Base-by-base conservation (phyloP, 2,113 vertebrate genomes). In the Mesocricetus auratus region DNA sequence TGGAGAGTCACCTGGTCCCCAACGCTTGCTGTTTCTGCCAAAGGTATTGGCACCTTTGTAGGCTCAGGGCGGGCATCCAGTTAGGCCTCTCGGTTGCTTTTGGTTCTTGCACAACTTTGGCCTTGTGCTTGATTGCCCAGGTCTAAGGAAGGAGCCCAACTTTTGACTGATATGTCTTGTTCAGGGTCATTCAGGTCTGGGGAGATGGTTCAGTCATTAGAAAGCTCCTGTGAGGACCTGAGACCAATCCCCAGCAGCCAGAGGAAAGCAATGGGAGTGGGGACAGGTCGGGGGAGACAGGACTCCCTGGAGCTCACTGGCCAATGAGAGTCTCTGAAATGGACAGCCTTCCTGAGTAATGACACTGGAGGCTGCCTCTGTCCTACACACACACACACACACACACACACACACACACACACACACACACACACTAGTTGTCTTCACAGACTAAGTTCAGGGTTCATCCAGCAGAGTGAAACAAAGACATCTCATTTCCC, bases 401-500 rank as follows among this genome's bases (percentile, higher is more conserved):
- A 58, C 16, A 26, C 36, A 60, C 6, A 53, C 47, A 81, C 50
- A 22, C 50, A n/a, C n/a, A 12, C 29, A 6, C 36, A 60, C 56
- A 26, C n/a, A 62, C 62, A 47, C 39, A 86, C 62, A 47, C 85
- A 36, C 42, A 64, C 0, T 2, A 60, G 53, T 39, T 62, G 45
- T 78, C 47, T 71, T 71, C 60, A 78, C 45, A 26, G 39, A 69
- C 64, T 62, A 85, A 45, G 64, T 77, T 60, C 53, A 15, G 2
- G 31, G 47, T 45, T 66, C 24, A 0, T 45, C 21, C 7, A 15
- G 47, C 47, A 31, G 7, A 47, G 8, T 9, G 7, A 21, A 53
- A 16, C 4, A 19, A 7, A 10, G 22, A 3, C 0, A 10, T n/a
- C 45, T 29, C 53, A 0, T 16, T 77, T 19, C 2, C 58, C 5